phyloP scores from a whole-genome alignment of 1,140 invertebrate species.

The Anoplophora glabripennis region DNA sequence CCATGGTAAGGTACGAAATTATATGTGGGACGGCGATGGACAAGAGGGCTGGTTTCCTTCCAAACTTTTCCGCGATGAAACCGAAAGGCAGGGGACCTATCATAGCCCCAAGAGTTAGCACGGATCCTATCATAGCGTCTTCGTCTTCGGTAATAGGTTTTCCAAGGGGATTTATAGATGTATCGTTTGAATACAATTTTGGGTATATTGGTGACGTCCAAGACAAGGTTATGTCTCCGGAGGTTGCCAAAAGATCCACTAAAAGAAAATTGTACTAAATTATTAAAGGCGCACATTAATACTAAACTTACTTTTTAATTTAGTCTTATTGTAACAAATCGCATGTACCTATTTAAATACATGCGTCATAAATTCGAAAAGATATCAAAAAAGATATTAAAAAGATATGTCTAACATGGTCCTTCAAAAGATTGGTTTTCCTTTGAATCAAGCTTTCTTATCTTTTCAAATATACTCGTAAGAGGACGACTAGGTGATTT shows the following conservation, averaged over 20 bases:
- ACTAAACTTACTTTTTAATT: too few relatives aligned
- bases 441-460: too few relatives aligned
- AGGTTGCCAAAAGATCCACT: constrained; percentile 64
- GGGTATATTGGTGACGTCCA: constrained; percentile 69
- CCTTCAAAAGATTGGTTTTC: too few relatives aligned
- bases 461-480: too few relatives aligned
- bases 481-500: too few relatives aligned
- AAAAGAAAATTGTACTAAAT: too few relatives aligned
- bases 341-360: too few relatives aligned
- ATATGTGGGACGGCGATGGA: constrained; percentile 44
- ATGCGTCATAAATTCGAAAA: too few relatives aligned
- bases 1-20: constrained; percentile 46
- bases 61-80: constrained; percentile 48
- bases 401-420: too few relatives aligned
- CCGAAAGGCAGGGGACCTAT: constrained; percentile 51
- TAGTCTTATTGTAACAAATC: too few relatives aligned
- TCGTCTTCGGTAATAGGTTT: constrained; percentile 50
- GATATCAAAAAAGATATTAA: too few relatives aligned
- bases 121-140: constrained; percentile 75
- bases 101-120: constrained; percentile 74
- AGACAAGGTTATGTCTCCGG: constrained; percentile 61
- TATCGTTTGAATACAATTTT: constrained; percentile 48
- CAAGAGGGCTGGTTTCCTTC: constrained; percentile 48
- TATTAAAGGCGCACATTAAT: too few relatives aligned
- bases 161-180: constrained; percentile 35